Percentiles rank a stretch among this genome's conserved stretches.
phyloP scores from a whole-genome alignment of 2,888 invertebrate genomes.

The Ethmia dodecea region DNA sequence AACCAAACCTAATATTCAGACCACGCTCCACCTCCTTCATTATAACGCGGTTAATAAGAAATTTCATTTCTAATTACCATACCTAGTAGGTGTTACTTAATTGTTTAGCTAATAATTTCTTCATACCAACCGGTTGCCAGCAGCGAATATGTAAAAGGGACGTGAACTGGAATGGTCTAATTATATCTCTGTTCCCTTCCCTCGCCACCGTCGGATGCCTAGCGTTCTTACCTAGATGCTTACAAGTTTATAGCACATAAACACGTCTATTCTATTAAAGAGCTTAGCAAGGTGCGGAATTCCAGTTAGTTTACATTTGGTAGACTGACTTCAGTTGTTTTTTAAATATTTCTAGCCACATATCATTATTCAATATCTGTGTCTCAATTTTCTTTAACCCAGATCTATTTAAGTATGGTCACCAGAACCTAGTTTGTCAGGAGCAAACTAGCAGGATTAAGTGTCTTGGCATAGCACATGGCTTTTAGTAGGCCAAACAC shows the following conservation, averaged over 20 bases:
- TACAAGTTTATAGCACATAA: too few species aligned
- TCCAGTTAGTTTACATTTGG: too few species aligned
- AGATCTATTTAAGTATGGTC: too few species aligned
- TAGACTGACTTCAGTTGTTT: too few species aligned
- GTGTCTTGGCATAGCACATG: constrained; percentile 13
- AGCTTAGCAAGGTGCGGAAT: too few species aligned
- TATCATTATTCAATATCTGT: too few species aligned
- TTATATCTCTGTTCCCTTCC: constrained; percentile 39
- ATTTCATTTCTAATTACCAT: constrained; percentile 11
- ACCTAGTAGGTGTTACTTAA: constrained; percentile 5
- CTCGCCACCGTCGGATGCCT: constrained; percentile 49
- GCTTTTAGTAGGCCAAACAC: constrained; percentile 32
- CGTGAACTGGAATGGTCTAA: constrained; percentile 51
- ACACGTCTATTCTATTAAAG: too few species aligned
- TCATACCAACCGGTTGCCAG: not conserved
- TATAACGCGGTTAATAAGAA: constrained; percentile 24
- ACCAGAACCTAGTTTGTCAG: too few species aligned
- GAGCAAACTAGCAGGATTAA: constrained; percentile 30
- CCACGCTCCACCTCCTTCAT: constrained; percentile 15
- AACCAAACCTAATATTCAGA: constrained; percentile 5
- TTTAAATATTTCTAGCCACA: too few species aligned
- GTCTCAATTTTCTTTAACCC: too few species aligned
- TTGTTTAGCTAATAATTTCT: not conserved
- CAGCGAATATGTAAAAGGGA: constrained; percentile 30
- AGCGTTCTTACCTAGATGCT: constrained; percentile 38